Evolutionary conservation across 2,797 vertebrate species (phyloP).

Genomic region (Bradypus variegatus): DNA sequence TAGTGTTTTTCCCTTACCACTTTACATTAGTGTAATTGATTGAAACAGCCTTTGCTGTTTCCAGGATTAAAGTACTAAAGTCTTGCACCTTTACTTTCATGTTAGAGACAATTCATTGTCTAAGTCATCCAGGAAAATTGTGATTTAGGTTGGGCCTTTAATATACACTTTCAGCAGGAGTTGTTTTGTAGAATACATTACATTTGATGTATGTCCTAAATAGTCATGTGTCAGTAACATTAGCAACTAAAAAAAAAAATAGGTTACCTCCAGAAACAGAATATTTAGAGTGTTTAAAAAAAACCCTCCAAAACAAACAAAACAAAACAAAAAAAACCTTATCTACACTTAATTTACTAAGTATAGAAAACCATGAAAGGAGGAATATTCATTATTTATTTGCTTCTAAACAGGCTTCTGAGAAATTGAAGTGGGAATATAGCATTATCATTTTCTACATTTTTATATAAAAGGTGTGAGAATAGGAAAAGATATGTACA

Average conservation of each 20-base stretch:
- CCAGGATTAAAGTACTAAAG: not conserved
- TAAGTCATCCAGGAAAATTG: not conserved
- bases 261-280: not conserved
- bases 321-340: not conserved
- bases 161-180: not conserved
- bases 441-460: conserved; percentile 13
- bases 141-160: not conserved
- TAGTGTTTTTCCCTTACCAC: not conserved
- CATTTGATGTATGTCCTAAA: not conserved
- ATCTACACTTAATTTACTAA: not conserved
- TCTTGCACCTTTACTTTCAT: not conserved
- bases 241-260: not conserved
- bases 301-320: not conserved
- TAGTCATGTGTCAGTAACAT: conserved; percentile 34
- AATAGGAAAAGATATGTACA: not conserved
- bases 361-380: not conserved
- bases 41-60: not conserved
- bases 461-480: not conserved
- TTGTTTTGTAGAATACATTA: not conserved
- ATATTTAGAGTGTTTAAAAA: not conserved
- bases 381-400: not conserved
- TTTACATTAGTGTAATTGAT: not conserved
- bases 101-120: not conserved
- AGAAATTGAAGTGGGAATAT: conserved; percentile 1
- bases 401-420: conserved; percentile 20